Percentiles rank a stretch among this genome's conserved stretches.
Conservation (phyloP, 2,888 invertebrate genomes). For the Hirtodrosophila histrioides region DNA sequence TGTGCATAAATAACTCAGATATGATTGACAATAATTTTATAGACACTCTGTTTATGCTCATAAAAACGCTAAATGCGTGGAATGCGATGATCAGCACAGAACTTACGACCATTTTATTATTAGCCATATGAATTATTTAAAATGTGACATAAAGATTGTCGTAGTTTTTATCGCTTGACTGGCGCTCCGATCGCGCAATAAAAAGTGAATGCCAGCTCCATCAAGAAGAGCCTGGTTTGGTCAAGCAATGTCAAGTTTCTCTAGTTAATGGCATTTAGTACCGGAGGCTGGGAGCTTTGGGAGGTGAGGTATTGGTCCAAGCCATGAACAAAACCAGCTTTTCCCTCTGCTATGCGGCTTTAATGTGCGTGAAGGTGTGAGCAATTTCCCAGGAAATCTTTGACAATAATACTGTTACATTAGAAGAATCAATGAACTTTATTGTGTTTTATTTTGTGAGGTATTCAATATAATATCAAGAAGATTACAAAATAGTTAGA, state of each 20-base stretch:
- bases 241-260: conserved; percentile 74
- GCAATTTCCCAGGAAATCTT: conserved; percentile 16
- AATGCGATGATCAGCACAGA: conserved; percentile 35
- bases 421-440: too few species aligned
- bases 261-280: conserved; percentile 12
- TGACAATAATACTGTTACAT: too few species aligned
- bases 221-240: conserved; percentile 42
- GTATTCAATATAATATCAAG: too few species aligned
- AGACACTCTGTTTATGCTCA: conserved; percentile 1
- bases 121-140: conserved; percentile 49
- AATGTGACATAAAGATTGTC: conserved; percentile 41
- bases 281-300: not conserved
- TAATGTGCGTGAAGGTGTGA: conserved; percentile 17
- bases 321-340: conserved; percentile 45
- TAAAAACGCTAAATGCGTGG: conserved; percentile 34
- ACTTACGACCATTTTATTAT: conserved; percentile 47
- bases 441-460: too few species aligned
- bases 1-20: too few species aligned
- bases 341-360: not conserved
- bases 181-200: conserved; percentile 31
- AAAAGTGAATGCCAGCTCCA: conserved; percentile 70
- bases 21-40: too few species aligned
- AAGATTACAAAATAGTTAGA: too few species aligned
- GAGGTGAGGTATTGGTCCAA: conserved; percentile 1
- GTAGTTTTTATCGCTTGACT: conserved; percentile 29